Conservation (phyloP, 2,888 invertebrate genomes). For the Campoletis raptor region DNA sequence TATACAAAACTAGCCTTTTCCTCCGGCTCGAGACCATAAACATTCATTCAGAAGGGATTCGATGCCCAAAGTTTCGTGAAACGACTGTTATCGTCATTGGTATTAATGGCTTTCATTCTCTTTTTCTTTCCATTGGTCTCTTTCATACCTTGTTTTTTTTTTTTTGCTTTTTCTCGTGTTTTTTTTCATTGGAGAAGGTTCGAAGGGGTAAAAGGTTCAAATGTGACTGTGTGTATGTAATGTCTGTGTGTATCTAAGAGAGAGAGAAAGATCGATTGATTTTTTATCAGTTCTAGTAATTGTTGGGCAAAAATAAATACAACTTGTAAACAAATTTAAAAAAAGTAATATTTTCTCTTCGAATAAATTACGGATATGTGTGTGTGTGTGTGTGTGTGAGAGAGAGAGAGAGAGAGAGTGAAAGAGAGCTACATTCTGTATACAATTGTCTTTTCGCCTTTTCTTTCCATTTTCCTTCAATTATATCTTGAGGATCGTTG, state of each 20-base stretch:
- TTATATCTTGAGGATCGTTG: conserved; percentile 5
- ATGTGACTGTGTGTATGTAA: conserved; percentile 3
- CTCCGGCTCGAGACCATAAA: conserved; percentile 30
- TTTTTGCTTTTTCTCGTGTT: neutral
- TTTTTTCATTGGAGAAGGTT: conserved; percentile 23
- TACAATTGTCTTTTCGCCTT: neutral
- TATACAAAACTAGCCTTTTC: conserved; percentile 4
- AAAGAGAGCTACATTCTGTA: neutral
- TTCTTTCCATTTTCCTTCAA: neutral
- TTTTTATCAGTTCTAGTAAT: conserved; percentile 60
- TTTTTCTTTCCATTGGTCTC: conserved; percentile 10
- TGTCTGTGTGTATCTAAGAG: neutral
- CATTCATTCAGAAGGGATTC: conserved; percentile 54
- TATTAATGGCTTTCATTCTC: conserved; percentile 43
- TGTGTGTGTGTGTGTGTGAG: no score
- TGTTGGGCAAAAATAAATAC: neutral
- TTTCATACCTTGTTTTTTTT: neutral
- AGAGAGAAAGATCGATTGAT: conserved; percentile 63
- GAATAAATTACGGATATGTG: neutral
- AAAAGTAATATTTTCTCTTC: neutral
- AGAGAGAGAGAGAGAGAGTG: no score
- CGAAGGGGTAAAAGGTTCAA: conserved; percentile 35
- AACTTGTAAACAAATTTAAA: neutral
- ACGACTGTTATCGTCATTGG: conserved; percentile 59
- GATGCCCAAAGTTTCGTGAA: conserved; percentile 42